Base-by-base conservation (phyloP, 1,140 invertebrate species). In the Zaprionus tsacasi region DNA sequence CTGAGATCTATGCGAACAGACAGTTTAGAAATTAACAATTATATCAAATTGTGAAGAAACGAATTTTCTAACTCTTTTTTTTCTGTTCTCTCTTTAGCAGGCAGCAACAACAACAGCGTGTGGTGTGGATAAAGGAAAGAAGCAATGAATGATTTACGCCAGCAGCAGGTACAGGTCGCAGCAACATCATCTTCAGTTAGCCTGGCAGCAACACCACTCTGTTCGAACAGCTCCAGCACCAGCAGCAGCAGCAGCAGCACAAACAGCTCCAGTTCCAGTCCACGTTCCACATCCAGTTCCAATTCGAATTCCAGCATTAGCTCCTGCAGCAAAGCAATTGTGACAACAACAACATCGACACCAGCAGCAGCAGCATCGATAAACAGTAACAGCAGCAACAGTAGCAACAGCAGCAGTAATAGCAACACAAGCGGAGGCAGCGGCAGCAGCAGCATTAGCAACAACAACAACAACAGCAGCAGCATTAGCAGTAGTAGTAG, bases 141-240 rank as follows among this genome's bases (percentile, higher is more conserved):
- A 88, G 87, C 82, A 91, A 91, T 91, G 88, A 91, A 91, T 91
- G 88, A 91, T 85, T 91, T 91, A 91, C 88, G 82, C 75, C 87
- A 87, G 58, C 85, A 91, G 58, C 85, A 91, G 79, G 72, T 86
- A 70, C 70, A 81, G 83, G 83, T 89, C 85, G 85, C 81, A 88
- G 83, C 78, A 78, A 85, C 78, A 82, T 82, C 88, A 79, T 78
- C 86, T 57, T 60, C 78, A 66, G 77, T 61, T 57, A 70, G 35
- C 48, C 81, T 63, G 71, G 70, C 72, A 76, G 72, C 65, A 80
- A 64, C 74, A 17, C 70, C 70, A 1, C 74, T 58, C 55, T 74
- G 57, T 65, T 63, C 64, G 69, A 72, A 43, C 36, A 43, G 25
- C 63, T 50, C 45, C 10, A 68, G 50, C 35, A 61, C 38, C 60